Conservation (phyloP, 2,113 vertebrate species). For the Megaptera novaeangliae region DNA sequence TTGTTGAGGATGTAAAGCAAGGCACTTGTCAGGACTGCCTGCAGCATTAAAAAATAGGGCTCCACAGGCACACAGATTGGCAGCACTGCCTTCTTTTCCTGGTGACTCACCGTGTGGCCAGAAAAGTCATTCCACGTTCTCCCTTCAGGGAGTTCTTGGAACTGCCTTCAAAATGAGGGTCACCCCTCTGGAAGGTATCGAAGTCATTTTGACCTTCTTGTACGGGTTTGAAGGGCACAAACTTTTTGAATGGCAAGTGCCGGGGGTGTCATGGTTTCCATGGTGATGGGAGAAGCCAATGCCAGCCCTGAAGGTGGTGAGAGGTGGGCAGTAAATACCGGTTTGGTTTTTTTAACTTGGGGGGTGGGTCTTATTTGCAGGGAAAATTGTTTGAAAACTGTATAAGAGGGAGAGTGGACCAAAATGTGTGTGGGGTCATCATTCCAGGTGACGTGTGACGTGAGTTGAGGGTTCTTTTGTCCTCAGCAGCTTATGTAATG, state of each 20-base stretch:
- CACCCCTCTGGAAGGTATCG: neutral
- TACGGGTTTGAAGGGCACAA: neutral
- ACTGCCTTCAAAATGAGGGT: neutral
- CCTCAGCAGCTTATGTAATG: neutral
- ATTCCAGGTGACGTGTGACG: accelerated
- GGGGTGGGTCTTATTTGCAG: neutral
- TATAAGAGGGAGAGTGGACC: neutral
- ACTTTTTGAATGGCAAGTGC: neutral
- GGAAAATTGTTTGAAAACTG: neutral
- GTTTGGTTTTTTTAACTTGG: neutral
- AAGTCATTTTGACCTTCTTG: neutral
- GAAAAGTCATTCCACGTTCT: neutral
- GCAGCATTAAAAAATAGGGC: neutral
- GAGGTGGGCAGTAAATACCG: neutral
- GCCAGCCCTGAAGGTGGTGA: neutral
- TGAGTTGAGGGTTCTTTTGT: neutral
- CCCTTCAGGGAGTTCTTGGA: neutral
- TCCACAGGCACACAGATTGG: neutral
- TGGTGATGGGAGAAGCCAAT: conserved; percentile 14
- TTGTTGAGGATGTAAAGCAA: neutral
- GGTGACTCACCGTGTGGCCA: neutral
- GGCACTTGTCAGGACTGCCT: neutral
- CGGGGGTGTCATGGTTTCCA: neutral
- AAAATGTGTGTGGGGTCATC: neutral
- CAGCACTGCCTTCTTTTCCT: neutral